Base-by-base conservation (phyloP, 2,888 invertebrate genomes). In the Euzophera pinguis region DNA sequence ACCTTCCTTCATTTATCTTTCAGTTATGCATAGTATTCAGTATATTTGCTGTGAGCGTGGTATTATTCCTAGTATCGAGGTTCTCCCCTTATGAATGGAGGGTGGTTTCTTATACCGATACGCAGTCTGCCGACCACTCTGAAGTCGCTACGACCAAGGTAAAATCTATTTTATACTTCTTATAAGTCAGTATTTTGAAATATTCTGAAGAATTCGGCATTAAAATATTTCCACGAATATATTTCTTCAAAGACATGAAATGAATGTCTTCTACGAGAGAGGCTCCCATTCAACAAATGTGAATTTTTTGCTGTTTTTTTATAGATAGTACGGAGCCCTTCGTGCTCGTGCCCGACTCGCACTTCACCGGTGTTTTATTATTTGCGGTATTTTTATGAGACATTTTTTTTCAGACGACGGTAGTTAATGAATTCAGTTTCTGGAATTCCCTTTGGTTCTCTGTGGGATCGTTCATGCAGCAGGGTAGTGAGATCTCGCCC, bases 401-500 rank as follows among this genome's bases (percentile, higher is more conserved):
- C 39, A 10, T 27, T 37, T 10, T 63, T 47, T 86, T 85, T 52
- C 90, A 92, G 76, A 88, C 91, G n/a, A 93, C 94, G 39, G 93
- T 96, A 73, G 93, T 95, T 53, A 98, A 98, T 77, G 97, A 98
- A 80, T 99, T 99, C 84, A 97, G 96, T 73, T 95, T 99, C 75
- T 93, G 97, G 85, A 99, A 99, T 90, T 97, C 98, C 55, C 93
- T 99, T 63, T 99, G 99, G 99, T 99, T 99, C 88, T 95, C 99
- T 0, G 90, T 99, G 68, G 98, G 98, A 17, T 98, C 99, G 47
- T 96, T 99, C 81, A 98, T 99, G 97, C 99, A 99, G 84, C 99
- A 99, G 85, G 99, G 99, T 54, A 97, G 98, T 76, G 98, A 99
- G 84, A 95, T 98, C 68, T 96, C 97, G 56, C 99, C 99, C 38